phyloP scores from a whole-genome alignment of 2,113 vertebrate genomes.

The Crypturellus undulatus region DNA sequence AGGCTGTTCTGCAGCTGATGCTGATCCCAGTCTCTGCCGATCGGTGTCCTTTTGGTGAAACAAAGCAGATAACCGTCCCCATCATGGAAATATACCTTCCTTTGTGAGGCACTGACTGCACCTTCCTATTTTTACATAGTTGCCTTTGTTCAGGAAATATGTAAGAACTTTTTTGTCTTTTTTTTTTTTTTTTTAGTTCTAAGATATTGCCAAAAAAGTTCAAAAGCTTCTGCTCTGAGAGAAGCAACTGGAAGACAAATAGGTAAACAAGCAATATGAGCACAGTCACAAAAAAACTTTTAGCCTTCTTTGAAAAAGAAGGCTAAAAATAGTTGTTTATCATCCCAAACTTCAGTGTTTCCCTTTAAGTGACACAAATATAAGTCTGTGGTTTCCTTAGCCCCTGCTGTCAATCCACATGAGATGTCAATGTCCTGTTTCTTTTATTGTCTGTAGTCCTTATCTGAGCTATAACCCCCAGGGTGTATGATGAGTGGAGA shows the following conservation, averaged over 20 bases:
- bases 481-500: not conserved
- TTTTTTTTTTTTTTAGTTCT: not conserved
- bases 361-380: not conserved
- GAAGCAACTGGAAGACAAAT: not conserved
- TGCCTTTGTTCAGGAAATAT: not conserved
- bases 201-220: not conserved
- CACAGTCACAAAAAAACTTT: not conserved
- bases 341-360: not conserved
- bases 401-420: not conserved
- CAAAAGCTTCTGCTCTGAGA: not conserved
- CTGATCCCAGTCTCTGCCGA: not conserved
- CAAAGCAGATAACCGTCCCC: not conserved
- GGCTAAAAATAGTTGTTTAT: not conserved
- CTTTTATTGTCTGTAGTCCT: not conserved
- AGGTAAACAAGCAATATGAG: not conserved
- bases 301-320: not conserved
- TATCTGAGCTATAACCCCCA: not conserved
- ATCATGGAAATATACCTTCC: not conserved
- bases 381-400: not conserved
- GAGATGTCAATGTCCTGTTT: not conserved
- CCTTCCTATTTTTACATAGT: rapidly evolving
- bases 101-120: not conserved
- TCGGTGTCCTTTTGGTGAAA: not conserved
- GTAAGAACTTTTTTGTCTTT: no score
- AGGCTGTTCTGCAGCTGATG: not conserved